phyloP scores from a whole-genome alignment of 92 coral and sea anemone genomes.

The Galaxea fascicularis region DNA sequence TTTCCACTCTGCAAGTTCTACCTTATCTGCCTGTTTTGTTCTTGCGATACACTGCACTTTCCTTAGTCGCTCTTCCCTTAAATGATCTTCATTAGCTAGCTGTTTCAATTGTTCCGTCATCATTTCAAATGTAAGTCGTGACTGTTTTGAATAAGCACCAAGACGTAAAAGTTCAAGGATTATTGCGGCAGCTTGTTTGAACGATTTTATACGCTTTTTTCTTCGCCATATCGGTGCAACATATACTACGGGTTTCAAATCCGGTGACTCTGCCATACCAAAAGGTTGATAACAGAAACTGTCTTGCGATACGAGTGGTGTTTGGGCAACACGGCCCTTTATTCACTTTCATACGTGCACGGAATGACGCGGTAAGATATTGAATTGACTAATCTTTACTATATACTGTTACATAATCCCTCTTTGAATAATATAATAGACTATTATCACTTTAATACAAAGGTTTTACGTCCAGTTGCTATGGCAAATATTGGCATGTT shows the following conservation, averaged over 20 bases:
- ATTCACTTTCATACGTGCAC: background rate
- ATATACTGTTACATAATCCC: conserved; percentile 27
- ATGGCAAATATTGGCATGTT: background rate
- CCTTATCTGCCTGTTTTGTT: background rate
- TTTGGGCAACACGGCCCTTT: background rate
- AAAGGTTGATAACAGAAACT: background rate
- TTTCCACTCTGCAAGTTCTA: background rate
- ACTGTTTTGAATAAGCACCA: no score
- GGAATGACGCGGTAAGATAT: background rate
- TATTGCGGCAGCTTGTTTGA: background rate
- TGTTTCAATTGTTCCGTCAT: background rate
- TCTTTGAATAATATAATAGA: background rate
- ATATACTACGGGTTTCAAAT: background rate
- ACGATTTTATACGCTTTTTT: conserved; percentile 8
- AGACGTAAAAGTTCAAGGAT: background rate
- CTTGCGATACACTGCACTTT: conserved; percentile 12
- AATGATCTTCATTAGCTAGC: background rate
- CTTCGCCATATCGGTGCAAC: conserved; percentile 35
- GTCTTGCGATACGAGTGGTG: background rate
- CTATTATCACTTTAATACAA: background rate
- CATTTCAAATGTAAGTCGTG: background rate
- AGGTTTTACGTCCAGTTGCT: background rate
- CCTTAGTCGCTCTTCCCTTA: background rate
- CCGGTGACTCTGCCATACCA: conserved; percentile 13
- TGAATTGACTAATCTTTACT: no score